Base-by-base conservation (phyloP, 2,888 invertebrate genomes). In the Heterodera filipjevi region DNA sequence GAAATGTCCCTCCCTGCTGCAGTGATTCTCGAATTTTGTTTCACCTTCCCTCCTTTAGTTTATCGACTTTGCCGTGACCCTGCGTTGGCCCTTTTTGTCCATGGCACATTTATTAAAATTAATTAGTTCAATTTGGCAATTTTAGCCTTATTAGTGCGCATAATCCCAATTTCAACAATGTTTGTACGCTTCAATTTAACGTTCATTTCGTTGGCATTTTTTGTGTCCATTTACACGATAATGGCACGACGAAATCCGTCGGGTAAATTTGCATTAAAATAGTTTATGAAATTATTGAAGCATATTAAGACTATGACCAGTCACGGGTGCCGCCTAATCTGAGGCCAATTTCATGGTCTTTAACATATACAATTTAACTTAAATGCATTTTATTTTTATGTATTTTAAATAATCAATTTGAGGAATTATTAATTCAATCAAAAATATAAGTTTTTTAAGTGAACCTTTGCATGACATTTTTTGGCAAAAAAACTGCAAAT, bases 221-320 rank as follows among this genome's bases (percentile, higher is more conserved):
- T 59, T 59, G n/a, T 59, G 39, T 19, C 75, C 32, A 64, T 66
- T 6, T 44, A 32, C 59, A 30, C 33, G 46, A 44, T 33, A 35
- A 64, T 75, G 44, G 66, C 22, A 32, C 27, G 32, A 8, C 64
- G 75, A 22, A 59, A 53, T 75, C 66, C 78, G 33, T 74, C 59
- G 72, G 73, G 70, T 78, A 35, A 22, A 71, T 30, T 39, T 22
- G 35, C 22, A 39, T n/a, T n/a, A 30, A 16, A 49, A 32, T n/a
- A 46, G 16, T 49, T 3, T 3, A 49, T 14, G 49, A 16, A 8
- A 49, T 49, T 49, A 16, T 19, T 49, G 49, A 12, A 14, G 49
- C 16, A 16, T 32, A 70, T 78, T 46, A 76, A 89, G 89, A 86
- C 82, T 89, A 84, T 79, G 88, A 89, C 64, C 77, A 83, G 14